Evolutionary conservation across 2,888 invertebrate species (phyloP).

Genomic region (Nymphalis urticae): DNA sequence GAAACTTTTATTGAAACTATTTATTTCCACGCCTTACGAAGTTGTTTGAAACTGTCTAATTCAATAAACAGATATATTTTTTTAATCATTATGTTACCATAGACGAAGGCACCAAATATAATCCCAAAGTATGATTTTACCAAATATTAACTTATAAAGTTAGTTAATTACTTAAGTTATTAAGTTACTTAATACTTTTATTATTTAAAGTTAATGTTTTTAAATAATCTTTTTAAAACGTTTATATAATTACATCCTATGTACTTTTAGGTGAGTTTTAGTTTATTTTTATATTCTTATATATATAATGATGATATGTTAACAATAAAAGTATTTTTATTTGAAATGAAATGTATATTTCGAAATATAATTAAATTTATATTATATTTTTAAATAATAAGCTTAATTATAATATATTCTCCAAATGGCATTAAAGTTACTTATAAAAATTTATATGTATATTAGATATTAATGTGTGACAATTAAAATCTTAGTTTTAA

Average conservation of each 20-base stretch:
- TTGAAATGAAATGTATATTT: conserved; percentile 59
- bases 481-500: conserved; percentile 28
- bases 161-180: background rate
- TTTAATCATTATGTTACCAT: background rate
- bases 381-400: conserved; percentile 18
- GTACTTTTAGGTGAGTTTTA: background rate
- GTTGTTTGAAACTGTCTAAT: too few relatives aligned
- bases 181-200: conserved; percentile 5
- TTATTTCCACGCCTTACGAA: too few relatives aligned
- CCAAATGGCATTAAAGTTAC: conserved; percentile 45
- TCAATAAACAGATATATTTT: background rate
- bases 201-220: background rate
- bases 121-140: background rate
- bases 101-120: background rate
- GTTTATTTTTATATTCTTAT: background rate
- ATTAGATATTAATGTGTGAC: conserved; percentile 43
- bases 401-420: conserved; percentile 32
- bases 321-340: conserved; percentile 31
- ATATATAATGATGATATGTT: background rate
- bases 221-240: background rate
- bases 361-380: conserved; percentile 42
- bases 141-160: background rate
- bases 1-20: too few relatives aligned
- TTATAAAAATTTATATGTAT: conserved; percentile 42
- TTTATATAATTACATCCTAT: background rate